Conservation (phyloP, 2,113 vertebrate species). For the Phrynocephalus versicolor region DNA sequence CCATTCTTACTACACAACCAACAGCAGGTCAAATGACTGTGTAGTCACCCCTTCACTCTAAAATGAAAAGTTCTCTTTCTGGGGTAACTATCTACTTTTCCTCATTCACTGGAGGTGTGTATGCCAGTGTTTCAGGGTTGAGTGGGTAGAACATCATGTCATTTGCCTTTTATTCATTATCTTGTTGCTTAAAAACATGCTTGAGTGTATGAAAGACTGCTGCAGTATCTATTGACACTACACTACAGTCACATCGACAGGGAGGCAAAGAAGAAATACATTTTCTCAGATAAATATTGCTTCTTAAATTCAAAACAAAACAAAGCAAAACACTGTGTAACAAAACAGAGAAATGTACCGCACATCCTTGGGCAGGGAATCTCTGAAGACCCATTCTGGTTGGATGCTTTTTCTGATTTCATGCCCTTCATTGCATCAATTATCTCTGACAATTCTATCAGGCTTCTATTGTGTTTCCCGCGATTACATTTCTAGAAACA, state of each 20-base stretch:
- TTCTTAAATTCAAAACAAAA: conserved; percentile 25
- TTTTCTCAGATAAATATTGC: neutral
- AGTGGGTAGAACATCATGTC: no score
- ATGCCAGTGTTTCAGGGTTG: no score
- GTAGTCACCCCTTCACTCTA: no score
- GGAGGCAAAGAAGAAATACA: conserved; percentile 14
- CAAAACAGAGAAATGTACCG: neutral
- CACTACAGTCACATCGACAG: neutral
- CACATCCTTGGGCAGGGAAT: conserved; percentile 8
- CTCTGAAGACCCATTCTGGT: conserved; percentile 21
- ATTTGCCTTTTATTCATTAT: no score
- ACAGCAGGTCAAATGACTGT: no score
- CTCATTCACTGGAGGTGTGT: no score
- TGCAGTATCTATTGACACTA: conserved; percentile 12
- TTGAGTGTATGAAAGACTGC: neutral
- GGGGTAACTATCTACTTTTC: no score
- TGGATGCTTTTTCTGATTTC: conserved; percentile 55
- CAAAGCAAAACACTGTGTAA: neutral
- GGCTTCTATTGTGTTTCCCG: conserved; percentile 65
- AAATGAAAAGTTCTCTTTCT: no score
- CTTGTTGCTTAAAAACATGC: no score
- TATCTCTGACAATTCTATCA: conserved; percentile 70
- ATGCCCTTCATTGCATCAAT: conserved; percentile 67
- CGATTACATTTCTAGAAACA: conserved; percentile 70
- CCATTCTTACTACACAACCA: no score